phyloP scores from a whole-genome alignment of 2,888 invertebrate genomes.

The Xestobium rufovillosum region DNA sequence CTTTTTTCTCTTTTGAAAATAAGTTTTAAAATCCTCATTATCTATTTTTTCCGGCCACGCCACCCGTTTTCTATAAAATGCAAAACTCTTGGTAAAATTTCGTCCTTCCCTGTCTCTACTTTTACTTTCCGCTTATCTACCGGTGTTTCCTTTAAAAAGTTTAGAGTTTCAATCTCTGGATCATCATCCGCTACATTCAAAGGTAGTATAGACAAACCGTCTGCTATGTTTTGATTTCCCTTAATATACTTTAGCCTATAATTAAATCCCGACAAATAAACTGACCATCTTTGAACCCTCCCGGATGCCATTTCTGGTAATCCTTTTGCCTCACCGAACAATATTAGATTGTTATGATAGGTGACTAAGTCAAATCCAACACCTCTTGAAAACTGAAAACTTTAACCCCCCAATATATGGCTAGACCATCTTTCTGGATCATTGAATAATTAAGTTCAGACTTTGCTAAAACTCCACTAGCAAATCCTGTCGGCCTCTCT shows the following conservation, averaged over 20 bases:
- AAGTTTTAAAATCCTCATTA: neutral
- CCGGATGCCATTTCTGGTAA: constrained; percentile 19
- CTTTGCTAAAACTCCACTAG: constrained; percentile 30
- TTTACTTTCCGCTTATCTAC: neutral
- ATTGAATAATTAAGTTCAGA: constrained; percentile 33
- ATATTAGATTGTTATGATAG: constrained; percentile 31
- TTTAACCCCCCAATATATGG: constrained; percentile 30
- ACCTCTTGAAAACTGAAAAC: constrained; percentile 34
- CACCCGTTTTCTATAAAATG: neutral
- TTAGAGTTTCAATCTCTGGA: too few relatives aligned
- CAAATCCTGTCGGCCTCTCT: constrained; percentile 33
- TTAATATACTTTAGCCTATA: too few relatives aligned
- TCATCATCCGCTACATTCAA: too few relatives aligned
- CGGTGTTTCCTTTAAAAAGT: too few relatives aligned
- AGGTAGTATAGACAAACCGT: too few relatives aligned
- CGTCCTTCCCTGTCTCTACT: neutral
- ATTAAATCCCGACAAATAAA: constrained; percentile 23
- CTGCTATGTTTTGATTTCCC: too few relatives aligned
- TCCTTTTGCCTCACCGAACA: too few relatives aligned
- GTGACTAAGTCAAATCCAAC: constrained; percentile 31
- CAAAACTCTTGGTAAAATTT: neutral
- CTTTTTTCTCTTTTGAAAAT: neutral
- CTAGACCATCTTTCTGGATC: constrained; percentile 35
- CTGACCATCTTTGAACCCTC: constrained; percentile 22
- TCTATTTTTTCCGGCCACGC: neutral